A percentile compares a stretch with the other conserved stretches of the same genome.
Evolutionary conservation across 2,113 vertebrate species (phyloP).

Genomic region (Alouatta palliata): DNA sequence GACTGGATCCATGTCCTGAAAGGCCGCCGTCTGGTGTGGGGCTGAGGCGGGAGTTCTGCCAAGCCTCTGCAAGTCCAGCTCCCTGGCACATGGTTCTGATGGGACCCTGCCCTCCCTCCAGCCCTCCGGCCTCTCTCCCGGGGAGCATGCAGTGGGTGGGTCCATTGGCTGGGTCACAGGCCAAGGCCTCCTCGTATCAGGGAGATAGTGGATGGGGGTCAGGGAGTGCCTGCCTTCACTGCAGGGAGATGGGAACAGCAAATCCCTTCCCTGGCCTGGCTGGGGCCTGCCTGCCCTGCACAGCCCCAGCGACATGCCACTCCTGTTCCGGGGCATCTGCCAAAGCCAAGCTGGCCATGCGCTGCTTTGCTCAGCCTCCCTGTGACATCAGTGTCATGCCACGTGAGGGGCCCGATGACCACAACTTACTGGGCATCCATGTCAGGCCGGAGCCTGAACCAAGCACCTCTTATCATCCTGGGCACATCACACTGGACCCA

Average conservation of each 20-base stretch:
- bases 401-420: too few species aligned
- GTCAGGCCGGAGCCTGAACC: not conserved
- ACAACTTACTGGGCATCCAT: not conserved
- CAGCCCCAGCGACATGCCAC: not conserved
- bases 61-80: not conserved
- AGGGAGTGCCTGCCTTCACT: rapidly evolving
- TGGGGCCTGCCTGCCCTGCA: not conserved
- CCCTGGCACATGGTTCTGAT: rapidly evolving
- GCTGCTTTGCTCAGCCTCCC: not conserved
- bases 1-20: rapidly evolving
- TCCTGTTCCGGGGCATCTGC: not conserved
- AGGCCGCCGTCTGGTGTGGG: not conserved
- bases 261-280: constrained; percentile 8
- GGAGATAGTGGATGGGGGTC: not conserved
- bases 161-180: not conserved
- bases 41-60: not conserved
- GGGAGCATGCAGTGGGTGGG: not conserved
- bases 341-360: rapidly evolving
- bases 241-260: constrained; percentile 16
- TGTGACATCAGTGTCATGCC: rapidly evolving
- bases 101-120: not conserved
- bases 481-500: rapidly evolving
- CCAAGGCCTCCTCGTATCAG: not conserved
- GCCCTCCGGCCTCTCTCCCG: not conserved
- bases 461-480: not conserved